A percentile compares a stretch with the other conserved stretches of the same genome.
Evolutionary conservation across 2,113 vertebrate species (phyloP).

Genomic region (Bufo gargarizans): DNA sequence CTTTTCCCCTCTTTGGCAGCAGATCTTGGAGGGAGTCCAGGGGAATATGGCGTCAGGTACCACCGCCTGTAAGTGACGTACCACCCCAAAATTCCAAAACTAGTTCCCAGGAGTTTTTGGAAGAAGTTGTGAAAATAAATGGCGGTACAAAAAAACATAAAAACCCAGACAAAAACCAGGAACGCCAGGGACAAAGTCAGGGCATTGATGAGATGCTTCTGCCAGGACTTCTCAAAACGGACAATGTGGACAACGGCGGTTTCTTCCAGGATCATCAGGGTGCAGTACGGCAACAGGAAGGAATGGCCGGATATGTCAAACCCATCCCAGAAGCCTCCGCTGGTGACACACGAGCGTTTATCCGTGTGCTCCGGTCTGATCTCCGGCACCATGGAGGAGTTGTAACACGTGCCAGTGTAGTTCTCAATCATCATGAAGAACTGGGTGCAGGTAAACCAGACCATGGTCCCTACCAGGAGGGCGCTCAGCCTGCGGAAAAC

Average conservation of each 20-base stretch:
- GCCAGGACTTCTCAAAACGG: conserved; percentile 63
- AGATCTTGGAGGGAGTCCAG: conserved; percentile 79
- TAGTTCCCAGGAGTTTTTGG: conserved; percentile 86
- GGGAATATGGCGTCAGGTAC: conserved; percentile 85
- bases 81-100: conserved; percentile 83
- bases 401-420: conserved; percentile 79
- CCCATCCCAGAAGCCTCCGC: conserved; percentile 81
- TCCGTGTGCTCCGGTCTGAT: conserved; percentile 60
- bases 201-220: conserved; percentile 61
- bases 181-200: conserved; percentile 82
- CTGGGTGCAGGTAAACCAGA: conserved; percentile 85
- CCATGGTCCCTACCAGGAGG: conserved; percentile 80
- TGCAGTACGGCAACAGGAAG: conserved; percentile 89
- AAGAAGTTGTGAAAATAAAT: conserved; percentile 88
- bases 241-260: conserved; percentile 76
- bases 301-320: conserved; percentile 96
- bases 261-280: conserved; percentile 90
- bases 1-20: neutral
- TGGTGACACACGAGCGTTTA: conserved; percentile 78
- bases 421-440: conserved; percentile 86
- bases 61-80: conserved; percentile 84
- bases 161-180: conserved; percentile 82
- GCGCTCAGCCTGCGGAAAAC: conserved; percentile 76
- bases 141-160: conserved; percentile 91
- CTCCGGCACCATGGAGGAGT: neutral